phyloP scores from a whole-genome alignment of 64 coral and sea anemone genomes.

The Porites lutea region DNA sequence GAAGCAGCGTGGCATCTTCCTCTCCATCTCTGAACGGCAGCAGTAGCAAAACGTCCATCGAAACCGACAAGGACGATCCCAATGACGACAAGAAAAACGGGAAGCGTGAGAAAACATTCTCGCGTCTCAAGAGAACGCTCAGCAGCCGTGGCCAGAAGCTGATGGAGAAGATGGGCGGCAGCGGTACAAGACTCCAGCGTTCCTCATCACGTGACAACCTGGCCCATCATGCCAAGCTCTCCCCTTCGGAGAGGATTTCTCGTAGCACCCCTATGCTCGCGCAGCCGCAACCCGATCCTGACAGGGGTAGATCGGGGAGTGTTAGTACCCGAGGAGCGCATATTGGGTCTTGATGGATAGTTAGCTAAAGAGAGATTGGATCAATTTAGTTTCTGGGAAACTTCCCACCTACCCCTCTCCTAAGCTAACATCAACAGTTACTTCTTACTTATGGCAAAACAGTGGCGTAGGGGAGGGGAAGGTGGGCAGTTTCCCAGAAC shows the following conservation, averaged over 20 bases:
- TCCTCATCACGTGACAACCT: slow-evolving; percentile 99
- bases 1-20: slow-evolving; percentile 69
- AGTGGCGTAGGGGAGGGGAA: too few species aligned
- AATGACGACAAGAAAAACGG: slow-evolving; percentile 95
- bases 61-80: slow-evolving; percentile 65
- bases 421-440: too few species aligned
- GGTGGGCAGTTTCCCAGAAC: too few species aligned
- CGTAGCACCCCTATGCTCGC: slow-evolving; percentile 96
- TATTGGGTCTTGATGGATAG: neutral
- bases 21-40: slow-evolving; percentile 65
- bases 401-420: too few species aligned
- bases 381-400: too few species aligned
- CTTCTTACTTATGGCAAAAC: too few species aligned
- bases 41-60: slow-evolving; percentile 55
- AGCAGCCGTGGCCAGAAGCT: slow-evolving; percentile 95
- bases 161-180: slow-evolving; percentile 99
- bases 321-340: slow-evolving; percentile 46
- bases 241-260: slow-evolving; percentile 92
- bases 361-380: neutral
- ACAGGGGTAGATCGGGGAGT: slow-evolving; percentile 64
- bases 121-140: slow-evolving; percentile 87
- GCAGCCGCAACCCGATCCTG: slow-evolving; percentile 62
- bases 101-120: slow-evolving; percentile 98
- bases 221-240: slow-evolving; percentile 94
- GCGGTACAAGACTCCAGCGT: slow-evolving; percentile 88